Evolutionary conservation across 2,888 invertebrate species (phyloP), one percentile per base, ranked within the genome.

Genomic region (Melieria omissa): DNA sequence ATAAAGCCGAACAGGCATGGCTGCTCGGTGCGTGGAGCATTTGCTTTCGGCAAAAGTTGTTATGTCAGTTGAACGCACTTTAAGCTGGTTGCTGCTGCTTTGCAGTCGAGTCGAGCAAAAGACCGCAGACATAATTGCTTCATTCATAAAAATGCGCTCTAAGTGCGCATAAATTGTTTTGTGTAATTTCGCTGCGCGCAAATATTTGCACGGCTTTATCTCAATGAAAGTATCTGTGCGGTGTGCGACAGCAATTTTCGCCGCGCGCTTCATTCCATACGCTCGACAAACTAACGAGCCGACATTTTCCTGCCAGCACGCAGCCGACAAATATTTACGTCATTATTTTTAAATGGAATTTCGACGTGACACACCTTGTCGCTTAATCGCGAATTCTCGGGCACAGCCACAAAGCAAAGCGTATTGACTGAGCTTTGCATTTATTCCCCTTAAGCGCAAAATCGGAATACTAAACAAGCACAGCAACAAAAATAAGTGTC

Each of bases 41-140:
- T 60, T 67, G 58, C 49, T 67, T 60, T 42, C 49, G 12, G 6
- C 47, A 42, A 16, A 67, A 67, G 67, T 61, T 60, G 67, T 67
- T 67, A 67, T 67, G 60, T 67, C 67, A 67, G 67, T 60, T 67
- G 49, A 49, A 60, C 60, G 49, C 61, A 60, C 67, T 61, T 67
- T 61, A 60, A 49, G 61, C 42, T 60, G 45, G 44, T 8, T 67
- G 16, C 45, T 29, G 29, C 29, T 29, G 1, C 3, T 29, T 29
- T 29, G 29, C 29, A 29, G 29, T 29, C 29, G 29, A 29, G 29
- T 29, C 3, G n/a, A n/a, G 29, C 29, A 54, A 14, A 54, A 14
- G 2, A 14, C 47, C 1, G 7, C 8, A 58, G 14, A 47, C 10
- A 63, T 58, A 66, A 66, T 58, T 58, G 47, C 45, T 58, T 66